A percentile compares a stretch with the other conserved stretches of the same genome.
phyloP scores from a whole-genome alignment of 2,888 invertebrate species.

The Leptinotarsa rubiginosa region DNA sequence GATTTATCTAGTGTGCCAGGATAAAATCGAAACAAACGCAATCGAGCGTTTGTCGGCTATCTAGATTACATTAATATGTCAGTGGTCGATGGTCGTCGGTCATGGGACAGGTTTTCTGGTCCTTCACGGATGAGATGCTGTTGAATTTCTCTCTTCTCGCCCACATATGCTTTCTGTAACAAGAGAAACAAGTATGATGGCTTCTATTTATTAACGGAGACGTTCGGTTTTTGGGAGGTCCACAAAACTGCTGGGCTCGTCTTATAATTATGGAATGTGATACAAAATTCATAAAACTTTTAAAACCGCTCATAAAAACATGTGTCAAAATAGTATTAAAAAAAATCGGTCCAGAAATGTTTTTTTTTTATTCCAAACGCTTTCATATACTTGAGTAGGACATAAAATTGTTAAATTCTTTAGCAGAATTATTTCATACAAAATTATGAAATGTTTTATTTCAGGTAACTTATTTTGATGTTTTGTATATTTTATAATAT shows the following conservation, averaged over 20 bases:
- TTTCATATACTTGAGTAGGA: no score
- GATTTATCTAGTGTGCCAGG: conserved; percentile 27
- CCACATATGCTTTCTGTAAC: conserved; percentile 54
- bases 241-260: not conserved
- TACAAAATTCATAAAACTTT: no score
- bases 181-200: conserved; percentile 49
- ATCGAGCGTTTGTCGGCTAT: conserved; percentile 31
- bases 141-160: conserved; percentile 42
- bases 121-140: conserved; percentile 30
- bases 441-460: no score
- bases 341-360: no score
- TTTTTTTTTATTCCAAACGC: no score
- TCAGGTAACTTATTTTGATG: no score
- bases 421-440: no score
- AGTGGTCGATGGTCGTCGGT: conserved; percentile 35
- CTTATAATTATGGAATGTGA: not conserved
- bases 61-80: conserved; percentile 34
- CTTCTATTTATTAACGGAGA: conserved; percentile 23
- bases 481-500: no score
- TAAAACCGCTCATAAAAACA: no score
- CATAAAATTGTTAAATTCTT: no score
- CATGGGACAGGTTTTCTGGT: conserved; percentile 37
- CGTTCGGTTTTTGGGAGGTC: conserved; percentile 18
- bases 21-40: conserved; percentile 33
- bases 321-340: no score